Evolutionary conservation across 2,888 invertebrate genomes (phyloP), one percentile per base, ranked within the genome.

Genomic region (Adelphocoris suturalis): DNA sequence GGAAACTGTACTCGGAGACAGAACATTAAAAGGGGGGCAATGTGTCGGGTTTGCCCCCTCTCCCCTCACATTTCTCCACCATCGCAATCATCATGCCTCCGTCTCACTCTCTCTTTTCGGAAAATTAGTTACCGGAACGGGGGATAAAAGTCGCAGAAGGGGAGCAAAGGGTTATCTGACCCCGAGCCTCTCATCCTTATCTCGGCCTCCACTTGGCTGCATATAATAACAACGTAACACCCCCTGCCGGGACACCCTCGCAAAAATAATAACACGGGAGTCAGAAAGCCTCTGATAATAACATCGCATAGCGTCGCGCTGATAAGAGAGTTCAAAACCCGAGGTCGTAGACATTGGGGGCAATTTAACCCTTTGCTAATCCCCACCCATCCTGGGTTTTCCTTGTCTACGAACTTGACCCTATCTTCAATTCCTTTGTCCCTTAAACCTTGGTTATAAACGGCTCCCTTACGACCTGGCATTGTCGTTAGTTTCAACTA

Each of bases 211-310:
- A 88, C 87, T 88, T 88, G 87, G 87, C 27, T 88, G 87, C 87
- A 88, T 88, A 88, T 88, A 88, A 88, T 88, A 88, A 88, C 87
- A 88, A 88, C 87, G 78, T 78, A 88, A 88, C 78, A 55, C 87
- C 48, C 78, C 28, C 13, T n/a, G 19, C 87, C 55, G 47, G 4
- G 23, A 11, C 48, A 48, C 52, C 28, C 23, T 9, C n/a, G 89
- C 81, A 89, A 89, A 89, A 89, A 89, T 89, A 89, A 89, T 89
- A 89, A 89, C 89, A 82, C 89, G 3, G 27, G 52, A 86, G 86
- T 76, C 76, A 46, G 86, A 68, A 68, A 76, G 48, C 75, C 47
- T 48, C 85, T 86, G 86, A 86, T 86, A 86, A 86, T 76, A 86
- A 85, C 57, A 27, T 28, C 52, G 23, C 47, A 28, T 14, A 61